A percentile compares a stretch with the other conserved stretches of the same genome.
Conservation (phyloP, 1,140 invertebrate genomes). For the Coptotermes formosanus region DNA sequence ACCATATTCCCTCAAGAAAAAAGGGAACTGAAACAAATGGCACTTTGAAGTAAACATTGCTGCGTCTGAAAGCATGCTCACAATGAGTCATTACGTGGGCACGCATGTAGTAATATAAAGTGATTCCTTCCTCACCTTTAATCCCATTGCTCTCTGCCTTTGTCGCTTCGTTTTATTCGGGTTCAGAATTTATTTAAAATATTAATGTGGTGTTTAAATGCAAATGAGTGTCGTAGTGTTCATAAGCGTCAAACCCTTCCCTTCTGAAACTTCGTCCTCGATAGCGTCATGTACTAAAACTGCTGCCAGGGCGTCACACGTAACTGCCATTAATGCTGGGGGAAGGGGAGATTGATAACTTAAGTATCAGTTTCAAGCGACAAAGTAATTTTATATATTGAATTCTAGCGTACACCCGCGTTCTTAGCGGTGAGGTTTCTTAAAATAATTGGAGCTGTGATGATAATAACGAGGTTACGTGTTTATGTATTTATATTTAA, state of each 20-base stretch:
- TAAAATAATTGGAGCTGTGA: too few species aligned
- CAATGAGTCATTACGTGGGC: too few species aligned
- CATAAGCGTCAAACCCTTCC: not conserved
- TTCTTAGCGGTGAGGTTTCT: not conserved
- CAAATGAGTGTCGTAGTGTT: not conserved
- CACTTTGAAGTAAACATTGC: too few species aligned
- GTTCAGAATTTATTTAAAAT: not conserved
- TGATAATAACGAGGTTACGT: too few species aligned
- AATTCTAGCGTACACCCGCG: not conserved
- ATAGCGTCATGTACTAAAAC: not conserved
- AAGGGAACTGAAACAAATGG: too few species aligned
- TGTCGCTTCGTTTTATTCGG: not conserved
- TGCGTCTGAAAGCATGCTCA: too few species aligned
- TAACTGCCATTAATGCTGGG: not conserved
- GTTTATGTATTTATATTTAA: too few species aligned
- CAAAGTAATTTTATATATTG: not conserved
- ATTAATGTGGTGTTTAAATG: slow-evolving; percentile 4
- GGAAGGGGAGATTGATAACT: not conserved
- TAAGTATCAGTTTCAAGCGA: not conserved
- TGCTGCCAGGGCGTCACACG: not conserved
- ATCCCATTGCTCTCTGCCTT: not conserved
- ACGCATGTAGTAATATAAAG: too few species aligned
- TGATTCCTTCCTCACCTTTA: too few species aligned
- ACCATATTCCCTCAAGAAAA: too few species aligned
- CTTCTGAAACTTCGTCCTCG: not conserved